These are phyloP conservation scores for Porites cylindrica DNA, from an alignment of 92 coral and sea anemone genomes.

Conservation along the genomic window DNA sequence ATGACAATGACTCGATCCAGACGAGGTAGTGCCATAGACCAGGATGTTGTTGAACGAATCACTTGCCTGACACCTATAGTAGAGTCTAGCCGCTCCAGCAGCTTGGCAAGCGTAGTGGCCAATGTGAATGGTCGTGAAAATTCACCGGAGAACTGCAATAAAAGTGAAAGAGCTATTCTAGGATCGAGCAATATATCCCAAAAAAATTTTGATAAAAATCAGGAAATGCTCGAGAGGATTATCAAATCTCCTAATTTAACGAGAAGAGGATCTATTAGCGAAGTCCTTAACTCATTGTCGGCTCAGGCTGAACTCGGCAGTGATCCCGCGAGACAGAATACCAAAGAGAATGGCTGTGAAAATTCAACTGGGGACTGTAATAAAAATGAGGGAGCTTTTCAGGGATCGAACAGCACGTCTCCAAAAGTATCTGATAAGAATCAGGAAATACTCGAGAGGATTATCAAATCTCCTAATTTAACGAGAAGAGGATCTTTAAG, in stretches of 20 bases:
- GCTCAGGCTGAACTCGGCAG: neutral
- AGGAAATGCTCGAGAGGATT: slow-evolving; percentile 25
- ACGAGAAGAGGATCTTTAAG: slow-evolving; percentile 34
- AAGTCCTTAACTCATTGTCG: slow-evolving; percentile 11
- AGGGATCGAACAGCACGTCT: neutral
- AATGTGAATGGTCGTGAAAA: neutral
- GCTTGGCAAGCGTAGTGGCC: neutral
- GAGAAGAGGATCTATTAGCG: slow-evolving; percentile 30
- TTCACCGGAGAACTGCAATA: neutral
- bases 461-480: slow-evolving; percentile 9
- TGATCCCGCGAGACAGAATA: neutral
- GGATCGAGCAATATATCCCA: neutral
- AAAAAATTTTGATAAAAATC: neutral
- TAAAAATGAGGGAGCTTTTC: neutral
- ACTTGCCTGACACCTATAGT: slow-evolving; percentile 23
- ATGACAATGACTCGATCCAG: neutral
- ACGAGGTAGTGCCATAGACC: slow-evolving; percentile 23
- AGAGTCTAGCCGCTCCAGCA: slow-evolving; percentile 27
- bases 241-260: slow-evolving; percentile 18
- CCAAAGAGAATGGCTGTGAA: neutral
- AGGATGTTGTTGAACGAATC: slow-evolving; percentile 6
- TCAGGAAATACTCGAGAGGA: slow-evolving; percentile 24
- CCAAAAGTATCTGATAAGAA: neutral
- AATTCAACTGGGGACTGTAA: neutral
- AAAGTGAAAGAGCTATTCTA: neutral